phyloP scores from a whole-genome alignment of 2,113 vertebrate species.

The Grus americana region DNA sequence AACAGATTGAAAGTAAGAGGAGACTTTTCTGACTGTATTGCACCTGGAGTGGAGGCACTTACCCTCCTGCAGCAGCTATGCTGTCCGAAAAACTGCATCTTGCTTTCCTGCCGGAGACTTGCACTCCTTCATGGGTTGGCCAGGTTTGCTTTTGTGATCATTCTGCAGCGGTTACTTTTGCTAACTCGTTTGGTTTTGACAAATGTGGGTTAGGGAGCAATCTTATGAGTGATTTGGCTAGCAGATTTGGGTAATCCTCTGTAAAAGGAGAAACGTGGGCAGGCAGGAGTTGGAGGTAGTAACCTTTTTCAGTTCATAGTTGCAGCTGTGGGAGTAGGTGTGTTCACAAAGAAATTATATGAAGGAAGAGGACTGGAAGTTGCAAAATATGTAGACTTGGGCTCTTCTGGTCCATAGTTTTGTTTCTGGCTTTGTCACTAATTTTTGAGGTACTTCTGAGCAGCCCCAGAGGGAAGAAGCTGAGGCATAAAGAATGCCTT shows the following conservation, averaged over 20 bases:
- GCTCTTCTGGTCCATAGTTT: not conserved
- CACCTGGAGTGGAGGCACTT: not conserved
- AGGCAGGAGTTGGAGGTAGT: not conserved
- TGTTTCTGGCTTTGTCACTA: not conserved
- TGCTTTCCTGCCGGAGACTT: not conserved
- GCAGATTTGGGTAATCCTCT: not conserved
- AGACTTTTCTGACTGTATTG: not conserved
- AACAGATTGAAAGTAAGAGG: not conserved
- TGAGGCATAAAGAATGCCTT: fast-evolving
- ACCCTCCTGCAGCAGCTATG: not conserved
- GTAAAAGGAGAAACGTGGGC: not conserved
- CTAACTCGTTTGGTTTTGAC: not conserved
- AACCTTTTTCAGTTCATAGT: not conserved
- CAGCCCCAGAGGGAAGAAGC: not conserved
- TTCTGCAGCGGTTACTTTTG: not conserved
- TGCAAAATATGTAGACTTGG: not conserved
- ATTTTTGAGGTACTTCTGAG: not conserved
- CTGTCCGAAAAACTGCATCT: not conserved
- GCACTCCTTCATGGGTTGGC: not conserved
- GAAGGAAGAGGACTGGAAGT: not conserved
- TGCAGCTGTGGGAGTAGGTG: not conserved
- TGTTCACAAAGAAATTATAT: not conserved
- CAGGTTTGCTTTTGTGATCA: fast-evolving
- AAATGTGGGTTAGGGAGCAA: fast-evolving
- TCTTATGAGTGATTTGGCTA: fast-evolving